These are phyloP conservation scores for Pangasianodon gigas DNA, from an alignment of 2,113 vertebrate genomes.

Conservation along the genomic window DNA sequence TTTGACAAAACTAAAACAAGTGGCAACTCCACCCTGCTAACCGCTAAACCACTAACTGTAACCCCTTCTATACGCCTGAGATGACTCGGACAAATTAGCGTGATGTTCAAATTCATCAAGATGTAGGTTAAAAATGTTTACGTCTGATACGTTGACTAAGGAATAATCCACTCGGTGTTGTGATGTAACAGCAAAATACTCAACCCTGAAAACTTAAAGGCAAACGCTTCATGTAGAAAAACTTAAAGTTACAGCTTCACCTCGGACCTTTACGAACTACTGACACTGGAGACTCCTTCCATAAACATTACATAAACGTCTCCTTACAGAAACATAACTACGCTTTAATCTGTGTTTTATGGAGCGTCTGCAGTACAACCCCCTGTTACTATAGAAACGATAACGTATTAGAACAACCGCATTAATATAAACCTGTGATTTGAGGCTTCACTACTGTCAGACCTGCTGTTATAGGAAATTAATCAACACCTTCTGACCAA, in stretches of 20 bases:
- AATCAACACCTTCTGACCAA: neutral
- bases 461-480: neutral
- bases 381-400: neutral
- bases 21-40: neutral
- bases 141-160: no score
- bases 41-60: neutral
- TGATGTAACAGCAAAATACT: no score
- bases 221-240: no score
- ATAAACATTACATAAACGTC: neutral
- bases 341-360: neutral
- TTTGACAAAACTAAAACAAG: neutral
- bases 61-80: neutral
- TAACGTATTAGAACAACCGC: neutral
- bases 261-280: no score
- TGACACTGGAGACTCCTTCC: neutral
- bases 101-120: neutral
- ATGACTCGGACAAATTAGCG: neutral
- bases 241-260: no score
- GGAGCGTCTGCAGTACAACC: neutral
- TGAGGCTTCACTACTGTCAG: neutral
- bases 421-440: neutral
- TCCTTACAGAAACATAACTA: neutral
- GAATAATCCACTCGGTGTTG: no score
- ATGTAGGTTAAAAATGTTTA: neutral
- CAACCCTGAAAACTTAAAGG: no score